Conservation (phyloP, 1,140 invertebrate genomes). For the Eumaeus atala region DNA sequence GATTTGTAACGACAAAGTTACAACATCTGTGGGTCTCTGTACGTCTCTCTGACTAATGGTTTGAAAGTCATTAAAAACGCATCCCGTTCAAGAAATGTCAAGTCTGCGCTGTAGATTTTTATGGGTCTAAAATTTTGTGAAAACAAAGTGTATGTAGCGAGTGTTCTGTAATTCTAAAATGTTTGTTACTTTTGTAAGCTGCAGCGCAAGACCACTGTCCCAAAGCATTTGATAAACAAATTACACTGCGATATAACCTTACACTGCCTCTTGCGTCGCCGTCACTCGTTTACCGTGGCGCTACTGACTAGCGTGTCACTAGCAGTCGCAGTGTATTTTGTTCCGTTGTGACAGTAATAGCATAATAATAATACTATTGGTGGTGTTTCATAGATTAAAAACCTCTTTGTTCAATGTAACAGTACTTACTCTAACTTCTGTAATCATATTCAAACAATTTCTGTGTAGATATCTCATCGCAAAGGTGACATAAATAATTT, state of each 20-base stretch:
- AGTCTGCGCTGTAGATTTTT: conserved; percentile 28
- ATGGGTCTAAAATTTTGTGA: conserved; percentile 3
- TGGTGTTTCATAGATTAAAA: conserved; percentile 43
- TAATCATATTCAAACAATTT: conserved; percentile 62
- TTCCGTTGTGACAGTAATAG: conserved; percentile 45
- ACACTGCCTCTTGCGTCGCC: neutral
- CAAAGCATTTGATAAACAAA: conserved; percentile 29
- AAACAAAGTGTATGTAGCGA: conserved; percentile 3
- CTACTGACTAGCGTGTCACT: neutral
- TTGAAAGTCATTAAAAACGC: neutral
- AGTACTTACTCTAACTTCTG: conserved; percentile 69
- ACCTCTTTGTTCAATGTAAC: conserved; percentile 61
- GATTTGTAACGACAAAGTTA: no score
- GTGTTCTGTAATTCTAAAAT: conserved; percentile 12
- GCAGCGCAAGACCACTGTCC: conserved; percentile 31
- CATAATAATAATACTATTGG: conserved; percentile 40
- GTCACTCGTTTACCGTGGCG: neutral
- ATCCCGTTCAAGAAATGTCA: conserved; percentile 3
- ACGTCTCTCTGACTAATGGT: no score
- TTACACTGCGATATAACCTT: conserved; percentile 26
- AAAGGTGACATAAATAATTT: conserved; percentile 47
- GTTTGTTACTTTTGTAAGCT: conserved; percentile 19
- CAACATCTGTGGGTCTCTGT: no score
- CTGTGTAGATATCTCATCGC: conserved; percentile 63
- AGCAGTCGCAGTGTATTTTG: conserved; percentile 32